Percentiles rank a stretch among this genome's conserved stretches.
Conservation (phyloP, 2,113 vertebrate species). For the Dasyurus viverrinus region DNA sequence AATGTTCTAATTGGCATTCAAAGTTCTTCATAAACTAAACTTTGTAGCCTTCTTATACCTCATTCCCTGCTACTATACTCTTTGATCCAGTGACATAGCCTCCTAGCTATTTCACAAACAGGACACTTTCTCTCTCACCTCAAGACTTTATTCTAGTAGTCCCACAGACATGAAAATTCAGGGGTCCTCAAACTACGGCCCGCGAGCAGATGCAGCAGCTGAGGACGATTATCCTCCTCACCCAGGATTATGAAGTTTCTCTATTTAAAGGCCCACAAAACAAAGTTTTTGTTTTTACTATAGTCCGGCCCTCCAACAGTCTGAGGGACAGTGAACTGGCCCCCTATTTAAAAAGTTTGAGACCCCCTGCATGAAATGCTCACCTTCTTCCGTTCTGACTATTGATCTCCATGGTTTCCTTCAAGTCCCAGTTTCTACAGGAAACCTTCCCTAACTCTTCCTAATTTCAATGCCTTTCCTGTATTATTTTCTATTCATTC, state of each 20-base stretch:
- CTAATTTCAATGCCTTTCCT: not conserved
- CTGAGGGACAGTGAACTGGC: no score
- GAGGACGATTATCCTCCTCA: no score
- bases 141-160: not conserved
- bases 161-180: no score
- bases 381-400: not conserved
- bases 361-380: no score
- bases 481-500: not conserved
- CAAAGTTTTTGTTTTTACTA: no score
- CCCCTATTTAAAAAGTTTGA: no score
- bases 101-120: not conserved
- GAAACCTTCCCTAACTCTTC: not conserved
- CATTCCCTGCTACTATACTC: not conserved
- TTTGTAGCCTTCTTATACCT: not conserved
- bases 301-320: no score
- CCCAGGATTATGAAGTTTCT: no score
- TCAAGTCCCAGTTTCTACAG: not conserved
- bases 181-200: no score
- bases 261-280: no score
- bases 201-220: no score
- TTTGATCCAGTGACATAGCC: not conserved
- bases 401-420: not conserved
- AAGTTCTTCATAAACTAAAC: not conserved
- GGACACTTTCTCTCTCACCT: not conserved
- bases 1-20: not conserved